Evolutionary conservation across 2,797 vertebrate genomes (phyloP).

Genomic region (Coilia nasus): DNA sequence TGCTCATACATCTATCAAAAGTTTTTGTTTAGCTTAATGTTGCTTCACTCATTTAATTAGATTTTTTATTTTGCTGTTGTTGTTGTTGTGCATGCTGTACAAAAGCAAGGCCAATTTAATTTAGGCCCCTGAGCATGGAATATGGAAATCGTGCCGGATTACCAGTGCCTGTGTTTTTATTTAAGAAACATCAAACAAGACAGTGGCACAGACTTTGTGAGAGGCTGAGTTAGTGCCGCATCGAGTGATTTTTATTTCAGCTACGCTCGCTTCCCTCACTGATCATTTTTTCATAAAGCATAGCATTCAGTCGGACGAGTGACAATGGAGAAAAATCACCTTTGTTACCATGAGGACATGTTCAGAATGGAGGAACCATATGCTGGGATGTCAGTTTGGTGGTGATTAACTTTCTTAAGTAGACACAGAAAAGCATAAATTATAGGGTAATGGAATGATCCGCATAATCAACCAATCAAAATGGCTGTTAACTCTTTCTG

Average conservation of each 20-base stretch:
- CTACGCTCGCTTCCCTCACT: no score
- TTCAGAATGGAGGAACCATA: no score
- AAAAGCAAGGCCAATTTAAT: constrained; percentile 55
- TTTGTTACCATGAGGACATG: no score
- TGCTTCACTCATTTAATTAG: constrained; percentile 60
- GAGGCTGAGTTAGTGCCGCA: constrained; percentile 31
- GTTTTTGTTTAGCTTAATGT: constrained; percentile 60
- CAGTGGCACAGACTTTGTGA: neutral
- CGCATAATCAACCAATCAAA: constrained; percentile 25
- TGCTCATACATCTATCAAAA: constrained; percentile 54
- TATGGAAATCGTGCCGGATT: constrained; percentile 60
- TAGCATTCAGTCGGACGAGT: no score
- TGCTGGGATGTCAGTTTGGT: no score
- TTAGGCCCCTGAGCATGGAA: constrained; percentile 54
- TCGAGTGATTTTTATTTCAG: constrained; percentile 38
- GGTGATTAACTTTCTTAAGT: no score
- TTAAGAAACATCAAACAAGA: constrained; percentile 41
- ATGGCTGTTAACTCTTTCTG: constrained; percentile 35
- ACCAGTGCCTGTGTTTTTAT: constrained; percentile 49
- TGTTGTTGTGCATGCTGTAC: constrained; percentile 51
- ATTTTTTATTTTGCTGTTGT: constrained; percentile 47
- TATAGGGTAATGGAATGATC: no score
- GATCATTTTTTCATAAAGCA: no score
- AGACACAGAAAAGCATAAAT: no score
- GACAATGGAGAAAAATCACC: no score